Conservation (phyloP, 2,797 vertebrate species). For the Hemitrygon akajei region DNA sequence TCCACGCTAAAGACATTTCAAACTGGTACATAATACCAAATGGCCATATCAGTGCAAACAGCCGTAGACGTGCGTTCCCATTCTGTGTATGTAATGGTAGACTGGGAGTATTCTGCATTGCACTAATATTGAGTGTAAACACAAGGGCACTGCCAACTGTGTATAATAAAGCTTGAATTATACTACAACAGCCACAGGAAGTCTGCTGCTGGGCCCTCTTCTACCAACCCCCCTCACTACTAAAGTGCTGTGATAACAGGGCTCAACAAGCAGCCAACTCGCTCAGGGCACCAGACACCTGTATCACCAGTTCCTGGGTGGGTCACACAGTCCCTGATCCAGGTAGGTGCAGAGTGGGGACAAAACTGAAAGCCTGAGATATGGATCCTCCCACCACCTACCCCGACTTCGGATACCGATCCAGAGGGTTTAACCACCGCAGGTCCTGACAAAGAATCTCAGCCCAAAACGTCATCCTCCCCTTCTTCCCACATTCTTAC, state of each 20-base stretch:
- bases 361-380: neutral
- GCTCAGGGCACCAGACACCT: neutral
- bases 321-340: neutral
- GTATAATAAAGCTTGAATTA: neutral
- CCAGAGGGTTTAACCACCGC: too few species aligned
- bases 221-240: neutral
- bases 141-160: neutral
- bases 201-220: neutral
- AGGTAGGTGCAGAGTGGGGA: neutral
- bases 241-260: neutral
- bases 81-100: neutral
- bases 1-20: neutral
- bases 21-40: neutral
- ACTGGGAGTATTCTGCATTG: neutral
- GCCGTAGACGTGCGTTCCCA: neutral
- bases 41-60: neutral
- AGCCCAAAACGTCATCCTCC: too few species aligned
- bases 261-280: neutral
- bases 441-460: too few species aligned
- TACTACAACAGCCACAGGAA: neutral
- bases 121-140: conserved; percentile 25
- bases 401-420: too few species aligned
- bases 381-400: neutral
- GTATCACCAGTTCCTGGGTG: neutral
- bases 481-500: too few species aligned